Percentiles rank a stretch among this genome's conserved stretches.
These are phyloP conservation scores for Myrmecophaga tridactyla DNA, from an alignment of 2,113 vertebrate genomes.

Conservation along the genomic window DNA sequence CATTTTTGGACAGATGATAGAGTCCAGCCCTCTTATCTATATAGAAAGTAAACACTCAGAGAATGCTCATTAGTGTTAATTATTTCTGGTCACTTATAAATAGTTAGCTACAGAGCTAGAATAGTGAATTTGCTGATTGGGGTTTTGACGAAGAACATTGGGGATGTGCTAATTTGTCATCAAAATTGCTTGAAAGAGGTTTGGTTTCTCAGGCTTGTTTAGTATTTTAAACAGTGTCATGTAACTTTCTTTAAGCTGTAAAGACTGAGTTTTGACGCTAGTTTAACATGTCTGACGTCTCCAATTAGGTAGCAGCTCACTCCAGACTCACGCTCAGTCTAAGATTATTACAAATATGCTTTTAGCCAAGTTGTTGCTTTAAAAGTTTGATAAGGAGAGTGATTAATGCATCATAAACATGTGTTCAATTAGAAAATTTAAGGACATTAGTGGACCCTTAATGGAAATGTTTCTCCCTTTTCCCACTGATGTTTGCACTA, in stretches of 20 bases:
- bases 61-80: not conserved
- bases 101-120: not conserved
- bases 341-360: slow-evolving; percentile 3
- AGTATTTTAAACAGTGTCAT: slow-evolving; percentile 5
- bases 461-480: not conserved
- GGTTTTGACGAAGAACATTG: not conserved
- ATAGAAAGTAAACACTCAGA: not conserved
- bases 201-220: not conserved
- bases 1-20: not conserved
- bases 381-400: not conserved
- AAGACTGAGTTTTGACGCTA: not conserved
- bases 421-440: not conserved
- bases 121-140: not conserved
- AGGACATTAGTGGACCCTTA: not conserved
- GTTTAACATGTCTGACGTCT: not conserved
- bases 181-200: not conserved
- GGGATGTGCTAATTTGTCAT: not conserved
- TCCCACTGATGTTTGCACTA: not conserved
- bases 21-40: not conserved
- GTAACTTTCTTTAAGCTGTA: not conserved
- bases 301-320: not conserved
- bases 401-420: not conserved
- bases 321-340: not conserved
- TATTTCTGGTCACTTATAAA: slow-evolving; percentile 15
- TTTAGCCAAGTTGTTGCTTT: slow-evolving; percentile 14